Conservation (phyloP, 2,888 invertebrate species). For the Ormyrus pomaceus region DNA sequence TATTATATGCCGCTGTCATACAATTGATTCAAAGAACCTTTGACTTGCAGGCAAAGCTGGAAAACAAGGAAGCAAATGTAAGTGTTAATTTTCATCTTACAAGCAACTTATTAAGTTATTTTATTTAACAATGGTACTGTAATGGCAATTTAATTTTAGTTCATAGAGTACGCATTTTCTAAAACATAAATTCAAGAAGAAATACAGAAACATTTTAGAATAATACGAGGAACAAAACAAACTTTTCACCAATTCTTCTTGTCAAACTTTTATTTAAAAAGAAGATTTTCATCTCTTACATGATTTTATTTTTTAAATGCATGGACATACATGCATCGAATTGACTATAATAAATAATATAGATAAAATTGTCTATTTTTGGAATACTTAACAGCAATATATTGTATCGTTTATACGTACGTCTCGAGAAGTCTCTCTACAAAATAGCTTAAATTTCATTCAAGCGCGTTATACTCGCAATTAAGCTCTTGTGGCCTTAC, state of each 20-base stretch:
- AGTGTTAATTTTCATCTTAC: slow-evolving; percentile 9
- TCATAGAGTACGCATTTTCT: slow-evolving; percentile 41
- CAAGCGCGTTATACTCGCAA: slow-evolving; percentile 29
- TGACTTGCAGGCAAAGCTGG: slow-evolving; percentile 18
- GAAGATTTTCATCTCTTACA: slow-evolving; percentile 13
- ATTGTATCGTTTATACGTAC: slow-evolving; percentile 41
- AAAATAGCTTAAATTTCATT: slow-evolving; percentile 51
- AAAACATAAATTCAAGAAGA: background rate
- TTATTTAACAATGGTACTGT: background rate
- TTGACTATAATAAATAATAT: slow-evolving; percentile 51
- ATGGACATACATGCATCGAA: background rate
- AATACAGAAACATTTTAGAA: no score
- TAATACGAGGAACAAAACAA: background rate
- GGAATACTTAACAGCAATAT: slow-evolving; percentile 55
- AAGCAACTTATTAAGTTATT: background rate
- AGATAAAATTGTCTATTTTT: slow-evolving; percentile 52
- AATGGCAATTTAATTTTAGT: slow-evolving; percentile 21
- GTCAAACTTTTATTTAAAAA: no score
- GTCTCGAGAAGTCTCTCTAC: slow-evolving; percentile 40
- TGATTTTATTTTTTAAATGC: background rate
- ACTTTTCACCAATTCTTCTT: background rate
- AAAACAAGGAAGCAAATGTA: slow-evolving; percentile 30
- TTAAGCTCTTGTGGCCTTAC: slow-evolving; percentile 42
- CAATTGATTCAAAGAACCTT: slow-evolving; percentile 35
- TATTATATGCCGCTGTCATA: slow-evolving; percentile 16